These are phyloP conservation scores for Nasonovia ribisnigri DNA, from an alignment of 2,888 invertebrate species.

Conservation along the genomic window DNA sequence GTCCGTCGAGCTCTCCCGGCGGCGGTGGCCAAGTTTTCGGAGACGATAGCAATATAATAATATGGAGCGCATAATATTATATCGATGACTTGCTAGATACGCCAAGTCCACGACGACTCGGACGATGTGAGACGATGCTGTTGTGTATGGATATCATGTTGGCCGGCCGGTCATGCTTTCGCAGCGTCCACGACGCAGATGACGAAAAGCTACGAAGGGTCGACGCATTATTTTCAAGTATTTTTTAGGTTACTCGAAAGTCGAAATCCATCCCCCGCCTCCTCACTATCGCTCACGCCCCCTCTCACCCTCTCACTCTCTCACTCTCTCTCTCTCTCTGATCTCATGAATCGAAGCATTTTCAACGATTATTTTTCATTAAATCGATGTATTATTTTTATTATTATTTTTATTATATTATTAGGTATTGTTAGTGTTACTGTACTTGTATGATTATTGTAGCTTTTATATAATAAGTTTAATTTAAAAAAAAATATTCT, in stretches of 20 bases:
- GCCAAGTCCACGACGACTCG: not conserved
- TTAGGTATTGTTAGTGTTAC: constrained; percentile 11
- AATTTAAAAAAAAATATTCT: constrained; percentile 1
- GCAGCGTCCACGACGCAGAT: not conserved
- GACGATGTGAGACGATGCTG: not conserved
- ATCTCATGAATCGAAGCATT: constrained; percentile 55
- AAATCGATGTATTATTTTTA: not conserved
- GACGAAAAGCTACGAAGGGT: not conserved
- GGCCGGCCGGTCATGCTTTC: not conserved
- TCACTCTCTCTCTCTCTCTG: constrained; percentile 24
- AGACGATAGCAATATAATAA: not conserved
- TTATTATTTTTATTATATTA: constrained; percentile 8
- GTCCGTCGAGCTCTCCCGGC: not conserved
- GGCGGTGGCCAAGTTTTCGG: not conserved
- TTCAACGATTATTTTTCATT: constrained; percentile 42
- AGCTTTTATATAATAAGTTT: not conserved
- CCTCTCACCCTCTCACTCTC: too few relatives aligned
- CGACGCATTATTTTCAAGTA: constrained; percentile 7
- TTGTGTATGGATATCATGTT: not conserved
- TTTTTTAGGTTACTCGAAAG: constrained; percentile 48
- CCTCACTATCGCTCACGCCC: not conserved
- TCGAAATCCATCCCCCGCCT: not conserved
- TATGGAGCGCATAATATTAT: too few relatives aligned
- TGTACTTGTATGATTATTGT: not conserved
- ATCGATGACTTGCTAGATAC: not conserved